These are phyloP conservation scores for Smithornis capensis DNA, from an alignment of 2,113 vertebrate genomes.

Conservation along the genomic window DNA sequence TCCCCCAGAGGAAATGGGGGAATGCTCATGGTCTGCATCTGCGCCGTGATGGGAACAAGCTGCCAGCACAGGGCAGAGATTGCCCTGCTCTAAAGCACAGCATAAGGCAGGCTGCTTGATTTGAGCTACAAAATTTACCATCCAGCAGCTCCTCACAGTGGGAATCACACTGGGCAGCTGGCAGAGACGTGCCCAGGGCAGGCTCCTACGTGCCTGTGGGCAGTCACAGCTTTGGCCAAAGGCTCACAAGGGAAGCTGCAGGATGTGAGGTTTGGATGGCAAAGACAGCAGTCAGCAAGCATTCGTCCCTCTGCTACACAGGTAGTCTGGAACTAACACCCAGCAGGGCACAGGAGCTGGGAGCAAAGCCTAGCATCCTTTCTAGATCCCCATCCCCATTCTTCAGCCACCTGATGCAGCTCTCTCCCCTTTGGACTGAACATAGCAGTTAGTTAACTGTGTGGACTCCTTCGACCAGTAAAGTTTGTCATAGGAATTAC, in stretches of 20 bases:
- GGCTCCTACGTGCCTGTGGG: not conserved
- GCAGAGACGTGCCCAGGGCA: accelerated
- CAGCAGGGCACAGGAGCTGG: not conserved
- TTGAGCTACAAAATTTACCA: not conserved
- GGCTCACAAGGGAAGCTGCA: not conserved
- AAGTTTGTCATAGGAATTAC: not conserved
- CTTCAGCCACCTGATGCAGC: not conserved
- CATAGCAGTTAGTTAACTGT: not conserved
- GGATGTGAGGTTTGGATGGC: not conserved
- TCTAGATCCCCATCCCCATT: not conserved
- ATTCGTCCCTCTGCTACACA: not conserved
- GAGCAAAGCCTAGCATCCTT: not conserved
- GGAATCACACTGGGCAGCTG: not conserved
- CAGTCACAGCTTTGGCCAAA: not conserved
- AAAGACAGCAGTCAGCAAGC: conserved; percentile 14
- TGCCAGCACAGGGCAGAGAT: not conserved
- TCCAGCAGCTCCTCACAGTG: not conserved
- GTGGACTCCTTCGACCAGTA: not conserved
- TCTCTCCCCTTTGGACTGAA: not conserved
- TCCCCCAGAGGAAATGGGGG: not conserved
- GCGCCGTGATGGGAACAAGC: not conserved
- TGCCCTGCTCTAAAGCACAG: not conserved
- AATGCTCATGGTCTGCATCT: not conserved
- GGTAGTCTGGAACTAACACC: conserved; percentile 4
- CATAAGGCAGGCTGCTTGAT: not conserved